These are phyloP conservation scores for Stichopus chloronotus DNA, from an alignment of 35 echinoderm and acorn worm genomes.

Conservation along the genomic window DNA sequence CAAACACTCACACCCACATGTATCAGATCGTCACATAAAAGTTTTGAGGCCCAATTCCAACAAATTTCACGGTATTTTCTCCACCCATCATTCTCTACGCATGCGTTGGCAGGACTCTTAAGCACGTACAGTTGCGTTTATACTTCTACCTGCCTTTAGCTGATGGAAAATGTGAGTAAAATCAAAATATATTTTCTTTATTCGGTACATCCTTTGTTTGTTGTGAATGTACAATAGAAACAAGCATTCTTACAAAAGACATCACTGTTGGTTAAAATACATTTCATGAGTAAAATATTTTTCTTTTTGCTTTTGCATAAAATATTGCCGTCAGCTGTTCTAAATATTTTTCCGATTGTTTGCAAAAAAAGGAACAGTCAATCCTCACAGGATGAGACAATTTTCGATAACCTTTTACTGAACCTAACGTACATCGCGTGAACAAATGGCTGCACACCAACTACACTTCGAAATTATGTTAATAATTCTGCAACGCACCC, in stretches of 20 bases:
- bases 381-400: too few relatives aligned
- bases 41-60: not conserved
- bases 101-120: not conserved
- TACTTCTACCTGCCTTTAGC: not conserved
- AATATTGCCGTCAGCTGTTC: not conserved
- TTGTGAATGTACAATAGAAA: not conserved
- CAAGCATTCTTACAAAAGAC: not conserved
- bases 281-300: not conserved
- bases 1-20: too few relatives aligned
- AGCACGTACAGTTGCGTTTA: not conserved
- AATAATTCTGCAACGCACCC: too few relatives aligned
- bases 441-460: too few relatives aligned
- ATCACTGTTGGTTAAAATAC: not conserved
- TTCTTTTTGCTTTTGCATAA: not conserved
- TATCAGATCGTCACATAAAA: not conserved
- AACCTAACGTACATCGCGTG: too few relatives aligned
- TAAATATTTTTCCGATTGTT: not conserved
- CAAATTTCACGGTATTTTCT: not conserved
- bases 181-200: not conserved
- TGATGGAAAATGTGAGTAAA: not conserved
- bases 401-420: too few relatives aligned
- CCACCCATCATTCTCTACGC: constrained; percentile 1
- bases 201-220: too few relatives aligned
- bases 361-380: too few relatives aligned
- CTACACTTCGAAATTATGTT: too few relatives aligned